Evolutionary conservation across 92 coral and sea anemone genomes (phyloP), one percentile per base, ranked within the genome.

Genomic region (Parazoanthus swiftii): DNA sequence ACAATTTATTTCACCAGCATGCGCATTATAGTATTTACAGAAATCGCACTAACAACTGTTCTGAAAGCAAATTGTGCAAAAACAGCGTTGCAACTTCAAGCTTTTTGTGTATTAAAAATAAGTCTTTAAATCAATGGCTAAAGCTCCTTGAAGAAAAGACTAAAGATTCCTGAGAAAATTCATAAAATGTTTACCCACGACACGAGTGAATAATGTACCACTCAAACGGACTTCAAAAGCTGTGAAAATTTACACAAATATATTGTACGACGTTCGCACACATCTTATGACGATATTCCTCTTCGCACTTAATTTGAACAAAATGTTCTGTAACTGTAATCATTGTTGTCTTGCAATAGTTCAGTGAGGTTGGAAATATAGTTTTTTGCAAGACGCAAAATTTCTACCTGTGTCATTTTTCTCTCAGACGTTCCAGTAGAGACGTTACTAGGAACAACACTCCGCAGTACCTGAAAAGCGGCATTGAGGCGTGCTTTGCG

Each of bases 351-450:
- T 74, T 87, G 89, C 71, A 97, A 86, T 29, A 95, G 89, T 66
- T 92, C 98, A 10, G 99, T 97, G 66, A 97, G 88, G 25, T 92
- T 94, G 14, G 96, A 94, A 66, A 97, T 97, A 86, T 97, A 97
- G 90, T 92, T 97, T 85, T 97, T 97, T 8, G 99, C 99, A 38
- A 97, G 91, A 68, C 98, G 98, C 78, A 97, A 89, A 33, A 97
- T 97, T 86, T 97, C 99, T 23, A 97, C 99, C 86, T 97, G 99
- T 1, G 99, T 97, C 90, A 97, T 87, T 92, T 97, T 97, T 82
- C 98, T 85, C 76, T 97, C 98, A 10, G 94, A 92, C 1, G 94
- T 72, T 16, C 95, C 92, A 2, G 94, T 50, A 3, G 92, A 78
- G 39, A 95, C 79, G 59, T 88, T 91, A 23, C 90, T 94, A 0